These are phyloP conservation scores for Habropoda laboriosa DNA, from an alignment of 1,140 invertebrate species.

Conservation along the genomic window DNA sequence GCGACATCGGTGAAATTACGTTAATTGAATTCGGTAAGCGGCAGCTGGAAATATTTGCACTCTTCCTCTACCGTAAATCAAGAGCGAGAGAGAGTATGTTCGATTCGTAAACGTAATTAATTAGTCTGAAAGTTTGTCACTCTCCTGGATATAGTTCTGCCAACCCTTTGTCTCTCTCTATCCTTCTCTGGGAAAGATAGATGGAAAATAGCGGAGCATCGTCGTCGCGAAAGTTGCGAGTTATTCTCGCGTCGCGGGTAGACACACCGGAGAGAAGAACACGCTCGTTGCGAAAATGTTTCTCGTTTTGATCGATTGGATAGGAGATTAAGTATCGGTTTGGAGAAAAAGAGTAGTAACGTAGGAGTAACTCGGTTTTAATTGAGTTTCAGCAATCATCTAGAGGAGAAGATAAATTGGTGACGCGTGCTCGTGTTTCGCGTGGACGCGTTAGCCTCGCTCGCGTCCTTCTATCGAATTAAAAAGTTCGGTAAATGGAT, in stretches of 20 bases:
- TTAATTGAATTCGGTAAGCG: slow-evolving; percentile 8
- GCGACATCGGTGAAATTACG: background rate
- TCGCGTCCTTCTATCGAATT: slow-evolving; percentile 34
- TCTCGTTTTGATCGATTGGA: slow-evolving; percentile 1
- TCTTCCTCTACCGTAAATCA: too few relatives aligned
- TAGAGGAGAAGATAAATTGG: background rate
- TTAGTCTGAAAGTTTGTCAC: too few relatives aligned
- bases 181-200: too few relatives aligned
- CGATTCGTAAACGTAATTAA: background rate
- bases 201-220: too few relatives aligned
- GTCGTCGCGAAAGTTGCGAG: too few relatives aligned
- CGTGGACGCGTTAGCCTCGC: background rate
- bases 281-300: background rate
- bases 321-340: background rate
- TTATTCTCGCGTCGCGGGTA: too few relatives aligned
- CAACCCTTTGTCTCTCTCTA: too few relatives aligned
- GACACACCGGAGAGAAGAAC: too few relatives aligned
- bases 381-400: slow-evolving; percentile 21
- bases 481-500: slow-evolving; percentile 48
- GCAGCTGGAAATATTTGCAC: slow-evolving; percentile 14
- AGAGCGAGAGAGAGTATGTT: too few relatives aligned
- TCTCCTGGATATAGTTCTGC: too few relatives aligned
- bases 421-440: slow-evolving; percentile 4
- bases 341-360: background rate
- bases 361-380: background rate